These are phyloP conservation scores for Therioaphis trifolii DNA, from an alignment of 2,888 invertebrate genomes.

Conservation along the genomic window DNA sequence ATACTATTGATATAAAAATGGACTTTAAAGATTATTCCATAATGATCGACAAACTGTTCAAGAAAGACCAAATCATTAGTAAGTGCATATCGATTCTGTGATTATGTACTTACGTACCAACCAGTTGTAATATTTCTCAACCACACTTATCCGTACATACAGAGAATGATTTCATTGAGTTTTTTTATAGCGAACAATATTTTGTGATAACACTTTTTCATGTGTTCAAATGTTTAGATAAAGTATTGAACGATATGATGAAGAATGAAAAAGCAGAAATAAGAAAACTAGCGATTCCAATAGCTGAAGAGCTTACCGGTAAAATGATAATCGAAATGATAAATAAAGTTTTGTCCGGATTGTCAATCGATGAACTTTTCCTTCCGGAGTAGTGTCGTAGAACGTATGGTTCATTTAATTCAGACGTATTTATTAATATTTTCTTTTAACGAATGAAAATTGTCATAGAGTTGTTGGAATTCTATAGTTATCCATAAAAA, in stretches of 20 bases:
- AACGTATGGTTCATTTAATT: too few relatives aligned
- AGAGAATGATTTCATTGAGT: not conserved
- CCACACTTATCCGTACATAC: too few relatives aligned
- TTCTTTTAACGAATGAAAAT: too few relatives aligned
- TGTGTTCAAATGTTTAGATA: slow-evolving; percentile 67
- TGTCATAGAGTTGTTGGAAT: too few relatives aligned
- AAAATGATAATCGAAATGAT: slow-evolving; percentile 71
- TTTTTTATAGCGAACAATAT: not conserved
- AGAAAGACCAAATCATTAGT: slow-evolving; percentile 74
- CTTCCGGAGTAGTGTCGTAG: slow-evolving; percentile 67
- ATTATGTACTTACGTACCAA: too few relatives aligned
- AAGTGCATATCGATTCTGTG: slow-evolving; percentile 64
- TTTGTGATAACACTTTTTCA: not conserved
- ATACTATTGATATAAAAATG: slow-evolving; percentile 71
- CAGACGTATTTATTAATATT: too few relatives aligned
- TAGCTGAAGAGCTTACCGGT: slow-evolving; percentile 72
- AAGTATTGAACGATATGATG: slow-evolving; percentile 72
- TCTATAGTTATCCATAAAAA: too few relatives aligned
- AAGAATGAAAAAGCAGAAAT: slow-evolving; percentile 74
- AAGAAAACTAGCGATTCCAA: slow-evolving; percentile 72
- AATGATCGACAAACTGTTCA: slow-evolving; percentile 73
- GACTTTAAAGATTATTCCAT: slow-evolving; percentile 73
- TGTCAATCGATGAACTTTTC: slow-evolving; percentile 73
- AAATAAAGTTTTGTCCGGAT: slow-evolving; percentile 72
- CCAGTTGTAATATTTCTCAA: too few relatives aligned